Percentiles rank a stretch among this genome's conserved stretches.
phyloP scores from a whole-genome alignment of 2,797 vertebrate genomes.

The Acrocephalus scirpaceus region DNA sequence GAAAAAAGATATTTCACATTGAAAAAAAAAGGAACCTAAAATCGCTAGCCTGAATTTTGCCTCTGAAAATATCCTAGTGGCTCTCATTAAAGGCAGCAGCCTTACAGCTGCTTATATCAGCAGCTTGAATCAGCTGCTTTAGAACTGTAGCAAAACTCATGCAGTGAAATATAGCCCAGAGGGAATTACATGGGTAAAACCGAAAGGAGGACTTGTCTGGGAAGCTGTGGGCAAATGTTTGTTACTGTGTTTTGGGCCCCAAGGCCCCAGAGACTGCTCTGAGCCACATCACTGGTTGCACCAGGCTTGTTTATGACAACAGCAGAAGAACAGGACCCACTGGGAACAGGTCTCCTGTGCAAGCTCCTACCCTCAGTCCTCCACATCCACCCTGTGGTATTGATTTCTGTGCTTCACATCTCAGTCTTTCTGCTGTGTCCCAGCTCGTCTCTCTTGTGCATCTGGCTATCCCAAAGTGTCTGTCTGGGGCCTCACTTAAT shows the following conservation, averaged over 20 bases:
- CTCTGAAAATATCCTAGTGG: background rate
- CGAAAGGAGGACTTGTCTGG: background rate
- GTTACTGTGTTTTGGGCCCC: background rate
- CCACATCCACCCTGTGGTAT: rapidly evolving
- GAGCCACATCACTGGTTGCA: background rate
- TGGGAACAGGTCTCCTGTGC: background rate
- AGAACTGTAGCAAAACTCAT: background rate
- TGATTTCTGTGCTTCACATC: background rate
- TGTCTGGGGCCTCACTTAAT: background rate
- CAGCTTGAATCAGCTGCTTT: background rate
- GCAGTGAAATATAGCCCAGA: background rate
- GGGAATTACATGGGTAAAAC: background rate
- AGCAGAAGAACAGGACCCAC: background rate
- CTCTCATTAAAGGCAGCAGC: background rate
- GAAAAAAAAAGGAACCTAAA: background rate
- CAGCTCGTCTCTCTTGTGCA: background rate
- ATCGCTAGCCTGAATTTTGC: background rate
- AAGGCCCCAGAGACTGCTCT: background rate
- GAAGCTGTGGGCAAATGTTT: background rate
- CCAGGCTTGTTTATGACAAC: background rate
- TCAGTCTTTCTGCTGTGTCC: background rate
- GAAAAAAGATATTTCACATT: background rate
- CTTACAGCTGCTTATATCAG: background rate
- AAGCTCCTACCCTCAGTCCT: background rate
- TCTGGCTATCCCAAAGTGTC: rapidly evolving